Evolutionary conservation across 1,140 invertebrate genomes (phyloP).

Genomic region (Drosophila orena): DNA sequence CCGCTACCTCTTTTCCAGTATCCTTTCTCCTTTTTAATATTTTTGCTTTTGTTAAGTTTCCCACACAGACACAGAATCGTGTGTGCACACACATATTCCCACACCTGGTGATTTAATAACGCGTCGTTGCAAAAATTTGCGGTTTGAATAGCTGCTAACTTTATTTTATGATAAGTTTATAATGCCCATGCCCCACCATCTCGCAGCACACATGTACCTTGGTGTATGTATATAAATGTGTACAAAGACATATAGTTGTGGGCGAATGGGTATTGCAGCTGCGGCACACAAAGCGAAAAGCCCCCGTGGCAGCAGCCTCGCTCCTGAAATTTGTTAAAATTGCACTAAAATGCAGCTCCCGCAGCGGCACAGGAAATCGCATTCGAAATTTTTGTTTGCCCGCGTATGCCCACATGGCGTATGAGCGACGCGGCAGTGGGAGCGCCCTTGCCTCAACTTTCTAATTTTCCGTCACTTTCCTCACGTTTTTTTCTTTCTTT

Average conservation of each 20-base stretch:
- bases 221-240: background rate
- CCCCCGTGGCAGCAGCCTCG: slow-evolving; percentile 12
- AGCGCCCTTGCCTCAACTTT: background rate
- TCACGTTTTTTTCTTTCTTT: background rate
- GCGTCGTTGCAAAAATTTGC: slow-evolving; percentile 67
- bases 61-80: slow-evolving; percentile 26
- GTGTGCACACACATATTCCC: slow-evolving; percentile 8
- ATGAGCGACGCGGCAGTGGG: slow-evolving; percentile 12
- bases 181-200: slow-evolving; percentile 28
- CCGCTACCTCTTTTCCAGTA: background rate
- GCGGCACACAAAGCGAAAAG: slow-evolving; percentile 26
- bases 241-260: background rate
- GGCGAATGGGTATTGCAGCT: slow-evolving; percentile 21
- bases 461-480: slow-evolving; percentile 4
- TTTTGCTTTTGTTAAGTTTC: slow-evolving; percentile 59
- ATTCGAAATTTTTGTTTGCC: slow-evolving; percentile 49
- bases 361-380: slow-evolving; percentile 40
- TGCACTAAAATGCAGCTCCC: slow-evolving; percentile 38
- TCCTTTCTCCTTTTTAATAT: slow-evolving; percentile 35
- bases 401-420: slow-evolving; percentile 16
- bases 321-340: slow-evolving; percentile 13
- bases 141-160: slow-evolving; percentile 76
- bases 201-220: background rate
- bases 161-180: slow-evolving; percentile 81
- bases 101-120: slow-evolving; percentile 72